Evolutionary conservation across 2,888 invertebrate genomes (phyloP), one percentile per base, ranked within the genome.

Genomic region (Clistopyga incitator): DNA sequence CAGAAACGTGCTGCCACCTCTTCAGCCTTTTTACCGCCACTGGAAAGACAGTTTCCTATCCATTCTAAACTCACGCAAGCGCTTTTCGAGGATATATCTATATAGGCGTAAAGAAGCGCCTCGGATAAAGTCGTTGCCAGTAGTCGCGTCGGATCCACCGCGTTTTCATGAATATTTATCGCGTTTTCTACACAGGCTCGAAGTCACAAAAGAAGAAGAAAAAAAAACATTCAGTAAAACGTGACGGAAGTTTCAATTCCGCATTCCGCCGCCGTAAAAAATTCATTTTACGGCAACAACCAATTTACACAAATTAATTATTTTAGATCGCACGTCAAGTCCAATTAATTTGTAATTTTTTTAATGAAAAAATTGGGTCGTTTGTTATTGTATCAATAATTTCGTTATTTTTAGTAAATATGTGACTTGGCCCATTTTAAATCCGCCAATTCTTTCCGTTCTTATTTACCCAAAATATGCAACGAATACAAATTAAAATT

Each of bases 101-200:
- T 59, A 59, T 38, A 34, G n/a, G 18, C n/a, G n/a, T 29, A n/a
- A 18, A 34, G 34, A n/a, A 61, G 34, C 61, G 61, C 61, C 6
- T 34, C n/a, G 61, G 65, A 45, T 61, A 78, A 78, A 78, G 64
- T 78, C 61, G 38, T 70, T 70, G 42, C 4, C 38, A 13, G n/a
- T 50, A 70, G 23, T 68, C 54, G 20, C 25, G 38, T 52, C 54
- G 61, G 52, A 61, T 4, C 42, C 42, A n/a, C 20, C 47, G 13
- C 8, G 34, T 20, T 47, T 11, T 29, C 45, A 78, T 77, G 76
- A 83, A 83, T 83, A 83, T 83, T 83, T 61, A 83, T 76, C 52
- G 42, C 45, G 6, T 45, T 34, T 20, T 13, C 50, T 34, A 59
- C 18, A 25, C 52, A 61, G 61, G 13, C 34, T 42, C 18, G 34